Evolutionary conservation across 2,797 vertebrate species (phyloP), one percentile per base, ranked within the genome.

Genomic region (Falco cherrug): DNA sequence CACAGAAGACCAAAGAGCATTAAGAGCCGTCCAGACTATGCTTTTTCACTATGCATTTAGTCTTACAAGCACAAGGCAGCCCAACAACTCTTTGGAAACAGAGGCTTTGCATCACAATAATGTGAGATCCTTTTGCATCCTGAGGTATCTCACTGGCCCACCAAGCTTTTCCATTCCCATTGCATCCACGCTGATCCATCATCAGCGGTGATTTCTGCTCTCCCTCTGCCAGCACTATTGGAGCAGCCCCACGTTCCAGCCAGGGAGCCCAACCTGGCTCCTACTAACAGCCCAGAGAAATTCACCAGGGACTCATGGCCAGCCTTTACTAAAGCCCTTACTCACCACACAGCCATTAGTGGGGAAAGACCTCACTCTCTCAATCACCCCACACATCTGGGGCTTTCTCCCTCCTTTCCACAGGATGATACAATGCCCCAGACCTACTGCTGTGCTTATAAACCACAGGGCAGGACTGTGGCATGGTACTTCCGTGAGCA

Each of bases 61-160:
- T 31, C 56, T 35, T 8, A 50, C 29, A 39, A 82, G 26, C 6
- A 61, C 17, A 48, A 69, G 21, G 31, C n/a, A 45, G 12, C 35
- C 24, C 67, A 65, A 5, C 4, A 73, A 15, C 8, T 75, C 73
- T 73, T n/a, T n/a, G 35, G 35, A 59, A n/a, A 11, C 39, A 41
- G 13, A 83, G 63, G 14, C 17, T 70, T 22, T 77, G 47, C 18
- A 80, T 9, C 35, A 35, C n/a, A 39, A 13, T 10, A 43, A 39
- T 6, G 8, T 0, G 3, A 74, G 15, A 50, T 24, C 22, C 13
- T 57, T 63, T 13, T 24, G 13, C 1, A 0, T 8, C 43, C 39
- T 35, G 18, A 14, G 13, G 70, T 41, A 31, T 31, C 56, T 68
- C 29, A 6, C 84, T 29, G 45, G 25, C 89, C 60, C 70, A 68